Base-by-base conservation (phyloP, 53 echinoderm and acorn worm species). In the Arbacia lixula region DNA sequence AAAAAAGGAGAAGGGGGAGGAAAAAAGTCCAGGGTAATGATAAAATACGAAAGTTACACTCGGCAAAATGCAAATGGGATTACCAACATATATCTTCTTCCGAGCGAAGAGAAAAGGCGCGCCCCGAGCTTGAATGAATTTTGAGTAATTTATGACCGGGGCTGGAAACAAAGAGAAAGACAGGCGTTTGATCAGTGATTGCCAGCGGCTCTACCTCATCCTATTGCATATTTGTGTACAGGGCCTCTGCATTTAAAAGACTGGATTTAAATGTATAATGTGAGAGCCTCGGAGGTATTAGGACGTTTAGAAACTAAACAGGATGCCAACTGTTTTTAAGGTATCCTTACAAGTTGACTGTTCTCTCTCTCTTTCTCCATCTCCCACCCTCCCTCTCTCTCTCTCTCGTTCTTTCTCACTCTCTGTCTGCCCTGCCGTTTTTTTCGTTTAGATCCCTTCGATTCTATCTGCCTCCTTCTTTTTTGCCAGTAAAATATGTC, bases 191-290 rank as follows among this genome's bases (percentile, higher is more conserved):
- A 63, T 62, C 46, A 46, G 5, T 17, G 36, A 60, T 57, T 26
- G 49, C 82, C 82, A 2, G 5, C 16, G 82, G 82, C 49, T 10
- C 46, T 11, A 0, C 57, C 36, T 81, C 60, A 53, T 81, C 64
- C 82, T 43, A 81, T 63, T 49, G 82, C 82, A 81, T 81, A 81
- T 64, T 81, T 81, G 82, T 81, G 64, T 81, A 81, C 43, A 26
- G 28, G 64, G 50, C 63, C 46, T 62, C 64, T 81, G 82, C 82
- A 81, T 81, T 81, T 81, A 81, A 81, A 81, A 43, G 63, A 81
- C 82, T 81, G 64, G 62, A 81, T 81, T 81, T 81, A 81, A 81
- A 81, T 81, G 64, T 81, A 81, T 81, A 81, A 81, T 81, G 82
- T 32, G 64, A 39, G 58, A 46, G 50, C 63, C 82, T 61, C 33